Conservation (phyloP, 2,888 invertebrate species). For the Cepaea hortensis region DNA sequence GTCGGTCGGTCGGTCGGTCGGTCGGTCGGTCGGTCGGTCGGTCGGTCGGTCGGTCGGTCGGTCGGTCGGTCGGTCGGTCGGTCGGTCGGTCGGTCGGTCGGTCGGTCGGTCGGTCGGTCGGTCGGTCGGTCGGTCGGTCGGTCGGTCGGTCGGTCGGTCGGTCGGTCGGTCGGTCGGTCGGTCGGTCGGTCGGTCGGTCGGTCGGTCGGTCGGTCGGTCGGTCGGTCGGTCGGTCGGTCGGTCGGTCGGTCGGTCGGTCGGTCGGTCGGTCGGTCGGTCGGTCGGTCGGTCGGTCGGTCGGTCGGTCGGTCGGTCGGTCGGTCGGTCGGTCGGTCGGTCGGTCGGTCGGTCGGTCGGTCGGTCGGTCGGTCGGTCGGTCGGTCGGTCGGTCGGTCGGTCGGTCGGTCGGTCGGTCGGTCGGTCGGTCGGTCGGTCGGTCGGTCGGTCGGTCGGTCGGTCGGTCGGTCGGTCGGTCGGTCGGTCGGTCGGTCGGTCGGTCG, state of each 20-base stretch:
- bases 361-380: constrained; percentile 13
- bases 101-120: neutral
- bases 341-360: constrained; percentile 1
- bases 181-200: constrained; percentile 42
- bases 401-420: constrained; percentile 13
- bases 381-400: constrained; percentile 13
- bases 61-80: constrained; percentile 29
- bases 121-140: neutral
- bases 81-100: neutral
- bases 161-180: constrained; percentile 9
- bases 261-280: neutral
- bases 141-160: neutral
- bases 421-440: constrained; percentile 13
- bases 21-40: no score
- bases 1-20: no score
- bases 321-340: neutral
- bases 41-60: no score
- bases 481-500: constrained; percentile 13
- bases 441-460: constrained; percentile 13
- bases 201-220: constrained; percentile 30
- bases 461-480: constrained; percentile 13
- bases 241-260: neutral
- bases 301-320: neutral
- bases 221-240: neutral
- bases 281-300: neutral